Percentiles rank a stretch among this genome's conserved stretches.
phyloP scores from a whole-genome alignment of 2,888 invertebrate genomes.

The Anarsia innoxiella region DNA sequence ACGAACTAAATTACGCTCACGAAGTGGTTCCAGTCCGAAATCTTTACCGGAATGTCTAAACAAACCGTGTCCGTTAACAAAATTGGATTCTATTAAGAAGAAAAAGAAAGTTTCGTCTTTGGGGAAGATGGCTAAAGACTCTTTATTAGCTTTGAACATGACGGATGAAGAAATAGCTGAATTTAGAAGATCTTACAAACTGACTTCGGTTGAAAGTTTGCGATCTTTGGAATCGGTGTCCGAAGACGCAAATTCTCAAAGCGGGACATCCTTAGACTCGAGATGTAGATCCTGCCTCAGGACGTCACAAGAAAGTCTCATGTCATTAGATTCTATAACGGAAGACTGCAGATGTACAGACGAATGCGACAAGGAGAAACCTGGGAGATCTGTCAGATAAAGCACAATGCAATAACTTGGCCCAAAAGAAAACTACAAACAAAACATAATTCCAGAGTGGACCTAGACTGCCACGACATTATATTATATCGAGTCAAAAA shows the following conservation, averaged over 20 bases:
- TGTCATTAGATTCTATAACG: conserved; percentile 63
- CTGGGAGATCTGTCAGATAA: conserved; percentile 46
- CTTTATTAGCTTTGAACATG: conserved; percentile 62
- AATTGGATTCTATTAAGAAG: conserved; percentile 53
- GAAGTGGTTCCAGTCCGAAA: conserved; percentile 64
- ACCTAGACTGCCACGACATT: too few relatives aligned
- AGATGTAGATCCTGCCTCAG: conserved; percentile 55
- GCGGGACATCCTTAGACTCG: conserved; percentile 59
- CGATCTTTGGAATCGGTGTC: conserved; percentile 63
- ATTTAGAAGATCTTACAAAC: conserved; percentile 55
- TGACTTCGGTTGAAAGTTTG: conserved; percentile 63
- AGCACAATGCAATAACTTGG: too few relatives aligned
- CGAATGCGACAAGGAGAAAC: conserved; percentile 38
- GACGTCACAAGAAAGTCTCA: conserved; percentile 62
- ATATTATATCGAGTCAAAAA: too few relatives aligned
- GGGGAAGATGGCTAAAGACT: conserved; percentile 66
- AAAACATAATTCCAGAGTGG: too few relatives aligned
- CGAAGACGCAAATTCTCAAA: conserved; percentile 61
- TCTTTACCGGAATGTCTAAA: conserved; percentile 62
- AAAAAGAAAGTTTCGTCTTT: conserved; percentile 61
- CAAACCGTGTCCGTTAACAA: conserved; percentile 50
- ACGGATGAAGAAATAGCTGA: conserved; percentile 66
- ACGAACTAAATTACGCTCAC: conserved; percentile 41
- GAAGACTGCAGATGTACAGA: conserved; percentile 58
- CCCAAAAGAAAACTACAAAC: too few relatives aligned